Evolutionary conservation across 2,888 invertebrate species (phyloP).

Genomic region (Drosophila macrospina): DNA sequence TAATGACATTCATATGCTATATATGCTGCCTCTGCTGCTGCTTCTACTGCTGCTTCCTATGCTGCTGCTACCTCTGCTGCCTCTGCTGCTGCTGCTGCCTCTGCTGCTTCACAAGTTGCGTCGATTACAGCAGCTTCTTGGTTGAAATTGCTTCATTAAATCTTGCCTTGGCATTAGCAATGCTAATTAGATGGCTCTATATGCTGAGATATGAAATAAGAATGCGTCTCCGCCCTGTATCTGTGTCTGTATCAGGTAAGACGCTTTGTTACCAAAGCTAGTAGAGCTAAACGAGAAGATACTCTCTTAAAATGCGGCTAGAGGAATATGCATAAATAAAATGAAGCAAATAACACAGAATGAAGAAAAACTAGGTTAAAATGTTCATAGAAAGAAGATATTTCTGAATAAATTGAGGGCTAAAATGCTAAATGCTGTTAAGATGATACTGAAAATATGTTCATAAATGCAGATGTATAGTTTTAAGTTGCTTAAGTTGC

Average conservation of each 20-base stretch:
- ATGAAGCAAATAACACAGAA: neutral
- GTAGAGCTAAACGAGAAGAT: neutral
- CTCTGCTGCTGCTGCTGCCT: no score
- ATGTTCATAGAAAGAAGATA: no score
- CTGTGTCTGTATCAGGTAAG: neutral
- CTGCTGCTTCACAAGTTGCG: neutral
- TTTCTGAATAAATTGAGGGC: no score
- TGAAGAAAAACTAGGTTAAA: no score
- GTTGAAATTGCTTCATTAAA: slow-evolving; percentile 17
- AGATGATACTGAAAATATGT: no score
- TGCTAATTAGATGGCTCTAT: slow-evolving; percentile 11
- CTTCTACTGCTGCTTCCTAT: neutral
- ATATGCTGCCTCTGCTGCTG: neutral
- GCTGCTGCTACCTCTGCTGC: neutral
- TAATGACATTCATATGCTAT: slow-evolving; percentile 19
- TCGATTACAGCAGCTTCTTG: slow-evolving; percentile 20
- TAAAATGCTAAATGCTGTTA: no score
- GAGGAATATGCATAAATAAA: neutral
- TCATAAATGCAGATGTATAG: no score
- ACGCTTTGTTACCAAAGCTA: neutral
- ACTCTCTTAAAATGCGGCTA: neutral
- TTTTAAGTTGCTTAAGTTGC: no score
- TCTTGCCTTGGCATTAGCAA: slow-evolving; percentile 4
- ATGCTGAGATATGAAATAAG: slow-evolving; percentile 6
- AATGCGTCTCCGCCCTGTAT: neutral